Evolutionary conservation across 2,888 invertebrate genomes (phyloP), one percentile per base, ranked within the genome.

Genomic region (Diaprepes abbreviatus): DNA sequence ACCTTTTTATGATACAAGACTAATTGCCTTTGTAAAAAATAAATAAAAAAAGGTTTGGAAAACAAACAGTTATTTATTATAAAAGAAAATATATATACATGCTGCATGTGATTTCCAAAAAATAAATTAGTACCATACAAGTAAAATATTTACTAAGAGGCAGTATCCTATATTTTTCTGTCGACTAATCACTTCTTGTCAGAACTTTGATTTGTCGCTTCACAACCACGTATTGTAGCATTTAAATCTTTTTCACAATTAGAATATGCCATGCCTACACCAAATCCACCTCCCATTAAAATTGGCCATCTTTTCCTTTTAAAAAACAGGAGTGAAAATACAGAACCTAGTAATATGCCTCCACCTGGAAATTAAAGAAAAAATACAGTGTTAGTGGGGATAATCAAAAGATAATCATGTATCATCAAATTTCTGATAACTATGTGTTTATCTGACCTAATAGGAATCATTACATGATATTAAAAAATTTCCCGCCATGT

Each of bases 211-310:
- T 24, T 50, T 33, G 45, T 36, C 10, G 64, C 35, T 21, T 72
- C 73, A 70, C 76, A 75, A 52, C 67, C 69, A 58, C 70, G 70
- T 58, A 76, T 54, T 55, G 83, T 81, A 24, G 82, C 81, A 76
- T 88, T 88, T 45, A 89, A 77, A 74, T 91, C 90, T 80, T 89
- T 86, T 85, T 95, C 92, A 84, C 96, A 96, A 84, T 95, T 95
- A 60, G 93, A 89, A 85, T 93, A 94, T 52, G 95, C 96, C 86
- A 95, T 90, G 55, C 98, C 98, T 78, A 96, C 85, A 36, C 97
- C 98, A 82, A 95, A 90, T 60, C 97, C 97, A 74, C 92, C 89
- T 35, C 97, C 97, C 69, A 94, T 88, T 79, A 94, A 89, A 24
- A 96, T 85, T 1, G 97, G 97, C 96, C 96, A 97, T 79, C 91